These are phyloP conservation scores for Champsocephalus esox DNA, from an alignment of 2,797 vertebrate species.

Conservation along the genomic window DNA sequence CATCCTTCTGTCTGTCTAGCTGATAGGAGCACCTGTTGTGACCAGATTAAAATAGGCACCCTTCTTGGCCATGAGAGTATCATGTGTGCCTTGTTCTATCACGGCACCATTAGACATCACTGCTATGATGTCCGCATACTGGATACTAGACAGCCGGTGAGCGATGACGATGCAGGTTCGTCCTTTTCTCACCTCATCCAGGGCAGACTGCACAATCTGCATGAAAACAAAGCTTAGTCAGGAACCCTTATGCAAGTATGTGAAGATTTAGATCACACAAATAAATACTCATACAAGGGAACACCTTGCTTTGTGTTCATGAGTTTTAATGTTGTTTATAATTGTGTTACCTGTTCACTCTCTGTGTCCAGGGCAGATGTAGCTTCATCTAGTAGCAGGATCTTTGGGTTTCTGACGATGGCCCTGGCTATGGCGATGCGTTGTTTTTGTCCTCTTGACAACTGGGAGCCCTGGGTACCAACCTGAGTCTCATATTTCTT, in stretches of 20 bases:
- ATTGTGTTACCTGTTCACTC: slow-evolving; percentile 91
- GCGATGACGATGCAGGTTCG: slow-evolving; percentile 89
- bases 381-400: slow-evolving; percentile 95
- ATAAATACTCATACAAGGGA: neutral
- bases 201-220: slow-evolving; percentile 86
- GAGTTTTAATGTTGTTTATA: neutral
- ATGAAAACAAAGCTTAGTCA: slow-evolving; percentile 14
- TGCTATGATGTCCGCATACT: slow-evolving; percentile 86
- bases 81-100: slow-evolving; percentile 85
- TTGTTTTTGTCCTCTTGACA: slow-evolving; percentile 97
- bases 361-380: slow-evolving; percentile 98
- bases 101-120: slow-evolving; percentile 87
- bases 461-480: slow-evolving; percentile 93
- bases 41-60: slow-evolving; percentile 87
- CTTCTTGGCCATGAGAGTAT: slow-evolving; percentile 83
- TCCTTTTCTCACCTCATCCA: slow-evolving; percentile 87
- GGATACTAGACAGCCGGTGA: slow-evolving; percentile 88
- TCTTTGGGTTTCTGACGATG: slow-evolving; percentile 93
- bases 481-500: slow-evolving; percentile 97
- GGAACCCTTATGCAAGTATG: neutral
- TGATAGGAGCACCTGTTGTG: slow-evolving; percentile 86
- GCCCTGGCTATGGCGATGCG: slow-evolving; percentile 97
- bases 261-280: neutral
- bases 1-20: slow-evolving; percentile 60
- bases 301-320: neutral